These are phyloP conservation scores for Epizoanthus rinbou DNA, from an alignment of 92 coral and sea anemone genomes.

Conservation along the genomic window DNA sequence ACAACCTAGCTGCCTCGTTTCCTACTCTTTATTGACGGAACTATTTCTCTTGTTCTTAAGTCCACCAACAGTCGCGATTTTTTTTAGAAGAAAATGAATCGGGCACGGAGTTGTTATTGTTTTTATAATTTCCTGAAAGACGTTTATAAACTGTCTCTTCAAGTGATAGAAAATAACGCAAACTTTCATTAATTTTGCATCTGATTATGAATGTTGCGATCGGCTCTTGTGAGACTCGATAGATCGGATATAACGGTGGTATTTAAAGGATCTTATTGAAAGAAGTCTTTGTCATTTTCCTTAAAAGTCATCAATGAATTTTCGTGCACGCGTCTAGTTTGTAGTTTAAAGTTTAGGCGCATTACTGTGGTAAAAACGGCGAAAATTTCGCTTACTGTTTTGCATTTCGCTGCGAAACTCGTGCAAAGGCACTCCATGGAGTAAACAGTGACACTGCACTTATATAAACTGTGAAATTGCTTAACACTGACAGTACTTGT, in stretches of 20 bases:
- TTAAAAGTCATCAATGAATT: background rate
- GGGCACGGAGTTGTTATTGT: conserved; percentile 13
- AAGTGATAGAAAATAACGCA: conserved; percentile 35
- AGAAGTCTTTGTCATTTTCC: background rate
- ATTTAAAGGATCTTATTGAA: background rate
- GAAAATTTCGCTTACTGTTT: conserved; percentile 9
- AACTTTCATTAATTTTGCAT: conserved; percentile 53
- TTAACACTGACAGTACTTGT: background rate
- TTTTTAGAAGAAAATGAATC: background rate
- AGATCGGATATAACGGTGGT: background rate
- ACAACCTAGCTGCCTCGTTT: background rate
- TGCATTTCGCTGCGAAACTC: conserved; percentile 16
- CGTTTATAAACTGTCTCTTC: conserved; percentile 40
- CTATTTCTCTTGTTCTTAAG: background rate
- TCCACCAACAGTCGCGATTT: too few relatives aligned
- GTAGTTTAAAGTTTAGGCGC: background rate
- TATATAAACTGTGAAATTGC: conserved; percentile 5
- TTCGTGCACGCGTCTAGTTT: background rate
- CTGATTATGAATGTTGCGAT: conserved; percentile 34
- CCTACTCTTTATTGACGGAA: background rate
- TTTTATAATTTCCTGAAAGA: background rate
- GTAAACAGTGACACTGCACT: background rate
- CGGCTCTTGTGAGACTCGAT: conserved; percentile 3
- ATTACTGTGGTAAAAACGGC: background rate
- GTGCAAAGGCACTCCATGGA: conserved; percentile 13